Evolutionary conservation across 2,113 vertebrate species (phyloP).

Genomic region (Epinephelus cyanopodus): DNA sequence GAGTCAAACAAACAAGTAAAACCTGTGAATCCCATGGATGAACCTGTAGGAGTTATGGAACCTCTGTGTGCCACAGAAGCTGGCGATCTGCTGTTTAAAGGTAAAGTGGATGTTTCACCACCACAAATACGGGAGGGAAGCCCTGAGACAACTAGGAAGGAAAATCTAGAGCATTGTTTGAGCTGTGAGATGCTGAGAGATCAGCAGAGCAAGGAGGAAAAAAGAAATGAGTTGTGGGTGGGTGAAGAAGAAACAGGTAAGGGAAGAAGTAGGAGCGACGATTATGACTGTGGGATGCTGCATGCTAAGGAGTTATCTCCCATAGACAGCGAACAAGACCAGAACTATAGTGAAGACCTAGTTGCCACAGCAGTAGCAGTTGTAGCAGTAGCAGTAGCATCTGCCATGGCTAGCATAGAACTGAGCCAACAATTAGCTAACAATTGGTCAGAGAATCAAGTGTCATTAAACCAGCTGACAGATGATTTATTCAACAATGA

Average conservation of each 20-base stretch:
- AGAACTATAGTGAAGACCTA: conserved; percentile 10
- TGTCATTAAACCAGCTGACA: neutral
- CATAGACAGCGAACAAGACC: neutral
- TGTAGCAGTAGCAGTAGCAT: conserved; percentile 65
- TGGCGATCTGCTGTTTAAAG: conserved; percentile 1
- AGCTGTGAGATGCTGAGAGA: conserved; percentile 31
- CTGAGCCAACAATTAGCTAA: conserved; percentile 27
- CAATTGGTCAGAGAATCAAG: conserved; percentile 10
- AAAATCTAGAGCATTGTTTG: conserved; percentile 47
- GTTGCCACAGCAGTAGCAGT: conserved; percentile 60
- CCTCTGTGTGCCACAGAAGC: conserved; percentile 14
- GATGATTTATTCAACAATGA: neutral
- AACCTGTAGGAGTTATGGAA: neutral
- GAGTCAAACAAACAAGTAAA: conserved; percentile 5
- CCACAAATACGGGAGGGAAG: conserved; percentile 55
- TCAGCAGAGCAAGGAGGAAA: conserved; percentile 9
- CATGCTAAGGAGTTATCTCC: neutral
- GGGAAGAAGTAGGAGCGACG: neutral
- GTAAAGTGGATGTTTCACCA: conserved; percentile 33
- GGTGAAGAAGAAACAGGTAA: conserved; percentile 24
- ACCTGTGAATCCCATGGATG: conserved; percentile 4
- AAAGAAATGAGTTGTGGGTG: conserved; percentile 16
- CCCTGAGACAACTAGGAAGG: conserved; percentile 8
- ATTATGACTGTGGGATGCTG: neutral
- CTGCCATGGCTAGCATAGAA: conserved; percentile 60